These are phyloP conservation scores for Planococcus citri DNA, from an alignment of 1,140 invertebrate species.

Conservation along the genomic window DNA sequence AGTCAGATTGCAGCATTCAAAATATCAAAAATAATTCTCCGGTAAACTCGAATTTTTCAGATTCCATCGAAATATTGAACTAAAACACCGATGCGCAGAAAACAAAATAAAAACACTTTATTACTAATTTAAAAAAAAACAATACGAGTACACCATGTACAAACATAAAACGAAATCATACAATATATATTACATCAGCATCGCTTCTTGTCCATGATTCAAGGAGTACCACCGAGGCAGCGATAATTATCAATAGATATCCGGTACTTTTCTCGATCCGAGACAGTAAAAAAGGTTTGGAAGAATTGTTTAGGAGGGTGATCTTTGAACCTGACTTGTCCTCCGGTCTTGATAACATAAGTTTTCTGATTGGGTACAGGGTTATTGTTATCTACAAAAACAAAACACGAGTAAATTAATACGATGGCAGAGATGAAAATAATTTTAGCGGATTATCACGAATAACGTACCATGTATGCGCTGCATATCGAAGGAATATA, in stretches of 20 bases:
- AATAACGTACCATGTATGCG: background rate
- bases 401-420: background rate
- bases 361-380: background rate
- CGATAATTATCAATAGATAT: slow-evolving; percentile 12
- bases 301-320: background rate
- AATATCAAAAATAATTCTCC: no score
- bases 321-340: background rate
- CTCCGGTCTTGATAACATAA: background rate
- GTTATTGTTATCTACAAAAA: slow-evolving; percentile 11
- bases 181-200: no score
- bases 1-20: no score
- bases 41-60: no score
- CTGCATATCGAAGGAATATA: background rate
- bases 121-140: no score
- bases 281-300: background rate
- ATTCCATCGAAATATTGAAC: no score
- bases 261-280: background rate
- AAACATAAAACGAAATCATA: no score
- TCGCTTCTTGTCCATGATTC: background rate
- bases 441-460: background rate
- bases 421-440: background rate
- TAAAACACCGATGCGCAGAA: no score
- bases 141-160: no score
- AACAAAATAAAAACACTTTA: no score
- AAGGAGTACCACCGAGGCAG: slow-evolving; percentile 1